Base-by-base conservation (phyloP, 2,797 vertebrate genomes). In the Cynopterus sphinx region DNA sequence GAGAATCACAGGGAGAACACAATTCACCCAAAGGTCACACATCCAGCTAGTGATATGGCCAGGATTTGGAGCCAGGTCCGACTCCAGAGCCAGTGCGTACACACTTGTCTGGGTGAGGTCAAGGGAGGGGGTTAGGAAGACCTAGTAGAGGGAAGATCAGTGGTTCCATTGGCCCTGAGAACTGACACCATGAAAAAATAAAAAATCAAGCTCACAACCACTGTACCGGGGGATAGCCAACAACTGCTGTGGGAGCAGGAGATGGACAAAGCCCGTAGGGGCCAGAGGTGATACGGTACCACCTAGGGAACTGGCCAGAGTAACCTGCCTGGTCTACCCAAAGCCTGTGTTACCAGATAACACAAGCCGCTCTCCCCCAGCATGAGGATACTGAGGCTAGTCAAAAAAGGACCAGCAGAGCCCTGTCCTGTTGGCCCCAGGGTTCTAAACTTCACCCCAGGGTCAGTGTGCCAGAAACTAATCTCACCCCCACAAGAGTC, bases 391-490 rank as follows among this genome's bases (percentile, higher is more conserved):
- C 70, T 26, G 39, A 73, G 61, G 75, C 61, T 73, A 26, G 74
- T 59, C 65, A 33, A 67, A 26, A 74, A 90, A 46, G 12, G 46
- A 61, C 43, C 81, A 78, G 26, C 22, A 57, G 91, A 97, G 94
- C 96, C 13, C 5, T n/a, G 53, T 55, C 77, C 73, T 57, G 2
- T 51, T 59, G n/a, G 73, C 67, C 51, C 67, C 28, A 59, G 41
- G 84, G 51, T 73, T 90, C 46, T 61, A 83, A 91, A 43, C 11
- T 84, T 46, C 68, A 92, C 61, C 74, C 9, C 36, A 39, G 63
- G 87, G 81, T 41, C 73, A 39, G 39, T 75, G 74, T 92, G 63
- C 82, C 46, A 87, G 75, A 83, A 95, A 87, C 61, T 94, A 93
- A 96, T 84, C 89, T 92, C 43, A 73, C 39, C 75, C 26, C 51